Evolutionary conservation across 2,888 invertebrate species (phyloP), one percentile per base, ranked within the genome.

Genomic region (Ditula angustiorana): DNA sequence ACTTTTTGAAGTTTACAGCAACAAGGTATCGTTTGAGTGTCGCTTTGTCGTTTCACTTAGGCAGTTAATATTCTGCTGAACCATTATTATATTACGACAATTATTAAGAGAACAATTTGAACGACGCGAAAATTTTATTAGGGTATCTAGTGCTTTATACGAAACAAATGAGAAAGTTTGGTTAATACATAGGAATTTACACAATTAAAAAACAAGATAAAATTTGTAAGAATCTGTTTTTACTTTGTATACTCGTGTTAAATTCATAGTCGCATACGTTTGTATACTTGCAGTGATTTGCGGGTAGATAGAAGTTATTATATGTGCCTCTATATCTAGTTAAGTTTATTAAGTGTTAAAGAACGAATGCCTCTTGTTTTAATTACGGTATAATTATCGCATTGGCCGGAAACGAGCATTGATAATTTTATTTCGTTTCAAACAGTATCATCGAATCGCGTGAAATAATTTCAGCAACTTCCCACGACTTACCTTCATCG

Each of bases 401-500:
- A 49, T 16, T 28, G 2, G 28, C 28, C 16, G 28, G 19, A 49
- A 49, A 28, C 11, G 1, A 24, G 2, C 11, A 19, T 10, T 19
- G 41, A 41, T 41, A 19, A 41, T 16, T 26, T 3, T 19, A 19
- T 4, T 19, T 41, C 13, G 4, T 41, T 2, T 19, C 5, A 41
- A 41, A 41, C 41, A 2, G 19, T 4, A 41, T 41, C 41, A 13
- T 8, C 8, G 41, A 16, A 13, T 8, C 8, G 41, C 19, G 2
- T 41, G 2, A 19, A 41, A 41, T 2, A 30, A 19, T 41, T 41
- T 3, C 10, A 16, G 16, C 19, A 41, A 41, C 41, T 3, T 11
- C 1, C n/a, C n/a, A 2, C 21, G 13, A 64, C 64, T 64, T 28
- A 64, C 64, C 64, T 64, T 64, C 64, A 64, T 64, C 13, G 35